Evolutionary conservation across 2,888 invertebrate genomes (phyloP).

Genomic region (Heterodera filipjevi): DNA sequence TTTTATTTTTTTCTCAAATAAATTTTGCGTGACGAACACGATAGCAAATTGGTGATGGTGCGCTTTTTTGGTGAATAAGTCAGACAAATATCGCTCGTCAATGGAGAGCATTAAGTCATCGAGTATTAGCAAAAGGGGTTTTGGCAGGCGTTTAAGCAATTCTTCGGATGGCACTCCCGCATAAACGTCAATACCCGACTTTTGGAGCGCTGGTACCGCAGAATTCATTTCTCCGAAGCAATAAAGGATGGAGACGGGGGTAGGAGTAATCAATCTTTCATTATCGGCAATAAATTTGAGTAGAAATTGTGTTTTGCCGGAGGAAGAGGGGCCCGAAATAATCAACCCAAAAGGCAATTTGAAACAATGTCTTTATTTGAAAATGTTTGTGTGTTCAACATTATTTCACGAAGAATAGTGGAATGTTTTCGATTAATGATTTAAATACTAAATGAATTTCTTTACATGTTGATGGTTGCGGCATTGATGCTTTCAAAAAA

Average conservation of each 20-base stretch:
- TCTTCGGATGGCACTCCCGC: slow-evolving; percentile 32
- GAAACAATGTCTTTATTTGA: slow-evolving; percentile 22
- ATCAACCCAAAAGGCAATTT: slow-evolving; percentile 24
- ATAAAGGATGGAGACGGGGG: slow-evolving; percentile 15
- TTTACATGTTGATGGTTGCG: background rate
- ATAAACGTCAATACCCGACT: slow-evolving; percentile 10
- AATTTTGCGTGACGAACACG: slow-evolving; percentile 35
- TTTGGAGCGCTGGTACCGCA: slow-evolving; percentile 29
- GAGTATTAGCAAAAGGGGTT: slow-evolving; percentile 26
- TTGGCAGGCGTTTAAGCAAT: background rate
- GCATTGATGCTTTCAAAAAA: background rate
- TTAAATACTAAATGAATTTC: background rate
- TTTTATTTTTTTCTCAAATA: too few relatives aligned
- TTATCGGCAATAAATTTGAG: slow-evolving; percentile 11
- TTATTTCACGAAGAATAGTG: background rate
- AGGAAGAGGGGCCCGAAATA: background rate
- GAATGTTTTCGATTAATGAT: too few relatives aligned
- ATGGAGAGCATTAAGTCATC: slow-evolving; percentile 33
- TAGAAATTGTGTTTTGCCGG: background rate
- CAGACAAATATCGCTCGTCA: slow-evolving; percentile 23
- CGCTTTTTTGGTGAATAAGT: slow-evolving; percentile 30
- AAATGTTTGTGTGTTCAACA: background rate
- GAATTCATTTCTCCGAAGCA: slow-evolving; percentile 28
- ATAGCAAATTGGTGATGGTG: too few relatives aligned
- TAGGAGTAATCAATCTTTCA: background rate